These are phyloP conservation scores for Scolanthus callimorphus DNA, from an alignment of 92 coral and sea anemone species.

Conservation along the genomic window DNA sequence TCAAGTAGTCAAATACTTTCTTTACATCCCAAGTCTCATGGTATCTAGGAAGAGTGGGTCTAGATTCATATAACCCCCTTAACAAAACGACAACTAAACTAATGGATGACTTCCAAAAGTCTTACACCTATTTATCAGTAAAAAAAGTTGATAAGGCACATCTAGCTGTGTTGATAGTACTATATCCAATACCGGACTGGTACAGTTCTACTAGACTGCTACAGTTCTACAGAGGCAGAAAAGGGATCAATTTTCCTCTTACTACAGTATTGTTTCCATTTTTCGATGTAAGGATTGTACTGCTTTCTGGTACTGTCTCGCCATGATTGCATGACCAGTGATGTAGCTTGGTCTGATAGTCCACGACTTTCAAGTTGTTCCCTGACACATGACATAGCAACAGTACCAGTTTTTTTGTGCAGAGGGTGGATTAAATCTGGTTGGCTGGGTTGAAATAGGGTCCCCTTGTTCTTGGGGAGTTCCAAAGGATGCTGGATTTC, in stretches of 20 bases:
- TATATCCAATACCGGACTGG: slow-evolving; percentile 28
- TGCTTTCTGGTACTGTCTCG: slow-evolving; percentile 38
- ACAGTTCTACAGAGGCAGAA: slow-evolving; percentile 44
- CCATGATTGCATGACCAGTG: slow-evolving; percentile 37
- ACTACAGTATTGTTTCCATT: slow-evolving; percentile 56
- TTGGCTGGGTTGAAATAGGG: slow-evolving; percentile 18
- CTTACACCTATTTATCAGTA: slow-evolving; percentile 5
- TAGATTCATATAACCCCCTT: too few relatives aligned
- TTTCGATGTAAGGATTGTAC: slow-evolving; percentile 18
- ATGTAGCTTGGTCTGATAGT: slow-evolving; percentile 33
- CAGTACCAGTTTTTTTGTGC: slow-evolving; percentile 24
- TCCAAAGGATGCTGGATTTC: not conserved
- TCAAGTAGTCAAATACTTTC: slow-evolving; percentile 29
- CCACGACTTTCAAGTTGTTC: slow-evolving; percentile 38
- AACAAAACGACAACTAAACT: too few relatives aligned
- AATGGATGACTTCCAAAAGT: too few relatives aligned
- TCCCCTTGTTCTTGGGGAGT: slow-evolving; percentile 13
- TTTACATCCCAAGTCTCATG: slow-evolving; percentile 50
- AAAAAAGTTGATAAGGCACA: slow-evolving; percentile 36
- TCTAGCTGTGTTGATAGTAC: slow-evolving; percentile 38
- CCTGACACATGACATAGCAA: slow-evolving; percentile 50
- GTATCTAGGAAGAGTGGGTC: slow-evolving; percentile 49
- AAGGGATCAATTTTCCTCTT: slow-evolving; percentile 26
- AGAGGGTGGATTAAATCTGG: slow-evolving; percentile 26
- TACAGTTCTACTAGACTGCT: slow-evolving; percentile 26